phyloP scores from a whole-genome alignment of 2,888 invertebrate genomes.

The Automeris io region DNA sequence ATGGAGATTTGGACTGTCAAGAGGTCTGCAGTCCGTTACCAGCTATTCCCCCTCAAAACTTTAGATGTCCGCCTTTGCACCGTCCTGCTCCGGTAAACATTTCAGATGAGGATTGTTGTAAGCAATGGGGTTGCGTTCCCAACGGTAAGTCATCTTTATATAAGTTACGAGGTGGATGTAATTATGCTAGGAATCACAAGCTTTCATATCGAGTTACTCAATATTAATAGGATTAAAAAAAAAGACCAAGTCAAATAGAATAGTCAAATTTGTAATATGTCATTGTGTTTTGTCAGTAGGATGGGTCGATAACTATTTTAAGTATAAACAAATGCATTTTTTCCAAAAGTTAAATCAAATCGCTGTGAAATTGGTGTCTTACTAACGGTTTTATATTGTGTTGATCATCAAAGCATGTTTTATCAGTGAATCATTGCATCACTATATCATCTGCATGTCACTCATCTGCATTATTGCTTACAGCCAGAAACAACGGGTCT shows the following conservation, averaged over 20 bases:
- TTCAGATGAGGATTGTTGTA: slow-evolving; percentile 89
- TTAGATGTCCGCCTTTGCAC: slow-evolving; percentile 84
- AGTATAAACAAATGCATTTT: too few species aligned
- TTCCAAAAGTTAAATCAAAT: too few species aligned
- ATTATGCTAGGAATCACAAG: background rate
- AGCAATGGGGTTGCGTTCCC: slow-evolving; percentile 82
- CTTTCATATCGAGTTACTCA: background rate
- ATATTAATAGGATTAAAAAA: too few species aligned
- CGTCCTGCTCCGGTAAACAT: slow-evolving; percentile 79
- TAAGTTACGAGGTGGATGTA: too few species aligned
- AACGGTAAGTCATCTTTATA: slow-evolving; percentile 45
- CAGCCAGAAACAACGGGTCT: slow-evolving; percentile 51
- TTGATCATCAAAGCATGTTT: slow-evolving; percentile 9
- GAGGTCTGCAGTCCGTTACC: slow-evolving; percentile 87
- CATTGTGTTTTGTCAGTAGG: too few species aligned
- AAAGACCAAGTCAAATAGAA: too few species aligned
- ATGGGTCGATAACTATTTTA: too few species aligned
- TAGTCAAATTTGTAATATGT: too few species aligned
- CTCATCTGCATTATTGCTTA: slow-evolving; percentile 57
- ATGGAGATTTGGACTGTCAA: slow-evolving; percentile 90
- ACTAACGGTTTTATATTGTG: slow-evolving; percentile 3
- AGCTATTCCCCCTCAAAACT: slow-evolving; percentile 83
- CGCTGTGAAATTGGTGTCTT: background rate
- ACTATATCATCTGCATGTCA: slow-evolving; percentile 31
- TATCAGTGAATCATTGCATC: slow-evolving; percentile 4